phyloP scores from a whole-genome alignment of 1,140 invertebrate species.

The Drosophila virilis region DNA sequence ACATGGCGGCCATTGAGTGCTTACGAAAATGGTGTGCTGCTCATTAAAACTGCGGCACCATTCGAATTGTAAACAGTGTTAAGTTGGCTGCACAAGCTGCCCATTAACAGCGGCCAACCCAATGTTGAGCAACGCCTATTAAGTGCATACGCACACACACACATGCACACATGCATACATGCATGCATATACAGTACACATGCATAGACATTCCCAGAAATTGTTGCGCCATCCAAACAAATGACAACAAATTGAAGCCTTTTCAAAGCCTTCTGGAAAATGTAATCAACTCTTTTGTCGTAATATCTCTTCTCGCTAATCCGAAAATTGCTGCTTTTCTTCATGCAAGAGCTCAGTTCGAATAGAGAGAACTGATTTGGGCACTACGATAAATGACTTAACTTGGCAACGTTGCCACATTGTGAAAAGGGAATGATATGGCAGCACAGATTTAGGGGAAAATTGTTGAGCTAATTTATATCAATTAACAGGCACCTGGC shows the following conservation, averaged over 20 bases:
- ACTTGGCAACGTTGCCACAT: background rate
- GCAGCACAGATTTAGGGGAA: background rate
- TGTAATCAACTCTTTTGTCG: too few species aligned
- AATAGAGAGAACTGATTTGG: too few species aligned
- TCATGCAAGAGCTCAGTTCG: too few species aligned
- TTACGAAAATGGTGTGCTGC: constrained; percentile 45
- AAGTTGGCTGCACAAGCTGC: constrained; percentile 45
- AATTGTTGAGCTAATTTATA: background rate
- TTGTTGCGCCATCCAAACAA: too few species aligned
- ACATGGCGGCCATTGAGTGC: constrained; percentile 22
- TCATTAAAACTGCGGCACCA: constrained; percentile 67
- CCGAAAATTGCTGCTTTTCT: too few species aligned
- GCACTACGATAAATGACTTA: background rate
- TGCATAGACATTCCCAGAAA: background rate
- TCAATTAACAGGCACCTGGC: constrained; percentile 3
- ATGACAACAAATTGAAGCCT: too few species aligned
- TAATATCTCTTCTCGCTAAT: too few species aligned
- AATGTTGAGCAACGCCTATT: background rate
- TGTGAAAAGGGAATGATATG: background rate
- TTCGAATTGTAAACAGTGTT: constrained; percentile 44
- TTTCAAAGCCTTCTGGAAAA: too few species aligned
- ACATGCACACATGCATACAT: background rate
- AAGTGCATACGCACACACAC: background rate
- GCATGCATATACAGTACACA: background rate
- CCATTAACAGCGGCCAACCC: constrained; percentile 36